Conservation (phyloP, 2,888 invertebrate genomes). For the Lutraria lutraria region DNA sequence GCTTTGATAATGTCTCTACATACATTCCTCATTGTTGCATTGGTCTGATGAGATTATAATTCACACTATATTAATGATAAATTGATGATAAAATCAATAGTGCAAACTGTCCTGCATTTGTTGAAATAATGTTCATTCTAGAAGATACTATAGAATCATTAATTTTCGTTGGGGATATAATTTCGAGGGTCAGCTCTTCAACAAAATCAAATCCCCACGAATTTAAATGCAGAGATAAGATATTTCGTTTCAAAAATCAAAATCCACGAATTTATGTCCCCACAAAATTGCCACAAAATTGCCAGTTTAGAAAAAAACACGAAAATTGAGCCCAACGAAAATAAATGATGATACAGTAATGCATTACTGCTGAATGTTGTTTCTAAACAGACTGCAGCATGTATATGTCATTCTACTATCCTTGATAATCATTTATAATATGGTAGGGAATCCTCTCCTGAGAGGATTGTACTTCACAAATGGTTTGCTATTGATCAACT, state of each 20-base stretch:
- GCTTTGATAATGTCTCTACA: background rate
- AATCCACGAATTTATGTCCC: too few species aligned
- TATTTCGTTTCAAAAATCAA: too few species aligned
- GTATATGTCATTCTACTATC: background rate
- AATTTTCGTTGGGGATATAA: too few species aligned
- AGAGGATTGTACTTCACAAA: constrained; percentile 4
- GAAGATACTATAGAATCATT: too few species aligned
- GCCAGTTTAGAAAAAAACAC: too few species aligned
- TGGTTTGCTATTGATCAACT: constrained; percentile 22
- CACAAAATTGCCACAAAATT: too few species aligned
- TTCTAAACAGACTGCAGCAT: background rate
- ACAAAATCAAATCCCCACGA: too few species aligned
- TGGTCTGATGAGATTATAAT: background rate
- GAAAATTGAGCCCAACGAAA: too few species aligned
- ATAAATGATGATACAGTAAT: too few species aligned
- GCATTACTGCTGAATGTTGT: background rate
- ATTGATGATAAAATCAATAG: background rate
- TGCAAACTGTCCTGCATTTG: background rate
- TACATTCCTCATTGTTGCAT: background rate
- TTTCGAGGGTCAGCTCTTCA: too few species aligned
- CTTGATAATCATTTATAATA: constrained; percentile 1
- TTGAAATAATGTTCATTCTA: background rate
- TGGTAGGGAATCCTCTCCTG: background rate
- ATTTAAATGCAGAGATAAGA: too few species aligned
- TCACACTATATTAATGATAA: background rate